Evolutionary conservation across 2,113 vertebrate genomes (phyloP).

Genomic region (Tiliqua scincoides): DNA sequence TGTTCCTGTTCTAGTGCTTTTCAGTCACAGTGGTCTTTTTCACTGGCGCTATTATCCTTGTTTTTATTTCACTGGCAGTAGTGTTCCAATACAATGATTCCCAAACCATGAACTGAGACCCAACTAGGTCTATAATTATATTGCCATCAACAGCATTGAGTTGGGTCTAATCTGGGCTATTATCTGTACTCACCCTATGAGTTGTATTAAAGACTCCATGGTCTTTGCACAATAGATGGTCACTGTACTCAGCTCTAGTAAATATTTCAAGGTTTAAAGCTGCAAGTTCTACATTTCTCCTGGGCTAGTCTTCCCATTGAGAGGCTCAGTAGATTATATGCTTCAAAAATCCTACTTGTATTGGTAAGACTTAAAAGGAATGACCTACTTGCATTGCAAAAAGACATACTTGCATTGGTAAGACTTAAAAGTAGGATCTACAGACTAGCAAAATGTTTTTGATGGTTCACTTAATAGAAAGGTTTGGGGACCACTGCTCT

Average conservation of each 20-base stretch:
- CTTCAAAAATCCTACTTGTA: neutral
- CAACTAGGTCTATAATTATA: neutral
- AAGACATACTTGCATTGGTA: neutral
- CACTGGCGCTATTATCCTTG: neutral
- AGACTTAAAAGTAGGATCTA: neutral
- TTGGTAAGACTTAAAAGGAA: neutral
- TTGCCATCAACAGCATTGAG: neutral
- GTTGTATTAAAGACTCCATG: neutral
- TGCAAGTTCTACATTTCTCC: neutral
- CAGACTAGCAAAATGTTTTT: neutral
- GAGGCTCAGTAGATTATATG: neutral
- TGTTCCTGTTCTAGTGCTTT: conserved; percentile 10
- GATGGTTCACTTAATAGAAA: neutral
- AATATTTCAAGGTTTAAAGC: neutral
- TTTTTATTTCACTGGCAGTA: too few species aligned
- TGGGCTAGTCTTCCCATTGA: neutral
- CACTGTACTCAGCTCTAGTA: neutral
- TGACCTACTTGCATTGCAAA: too few species aligned
- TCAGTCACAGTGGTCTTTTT: neutral
- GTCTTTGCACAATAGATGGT: neutral
- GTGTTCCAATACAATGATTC: conserved; percentile 15
- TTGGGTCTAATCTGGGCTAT: neutral
- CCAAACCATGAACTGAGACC: neutral
- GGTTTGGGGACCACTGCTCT: conserved; percentile 18
- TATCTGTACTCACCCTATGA: neutral